These are phyloP conservation scores for Pempheris klunzingeri DNA, from an alignment of 2,797 vertebrate genomes.

Conservation along the genomic window DNA sequence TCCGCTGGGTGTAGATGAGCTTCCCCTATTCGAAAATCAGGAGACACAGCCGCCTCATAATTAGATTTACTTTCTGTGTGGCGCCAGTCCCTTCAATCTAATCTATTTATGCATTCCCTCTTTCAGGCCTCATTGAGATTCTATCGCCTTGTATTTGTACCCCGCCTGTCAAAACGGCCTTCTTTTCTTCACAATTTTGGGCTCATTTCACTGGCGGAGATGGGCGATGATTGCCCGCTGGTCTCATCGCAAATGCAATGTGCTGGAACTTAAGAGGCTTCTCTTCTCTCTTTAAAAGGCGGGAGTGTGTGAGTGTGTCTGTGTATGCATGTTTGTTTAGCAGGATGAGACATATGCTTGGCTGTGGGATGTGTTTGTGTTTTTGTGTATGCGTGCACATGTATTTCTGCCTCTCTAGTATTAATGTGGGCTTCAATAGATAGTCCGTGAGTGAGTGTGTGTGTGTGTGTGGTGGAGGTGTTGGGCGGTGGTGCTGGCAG, in stretches of 20 bases:
- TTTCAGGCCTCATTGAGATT: constrained; percentile 88
- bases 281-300: constrained; percentile 63
- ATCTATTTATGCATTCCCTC: constrained; percentile 86
- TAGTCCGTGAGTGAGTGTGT: constrained; percentile 22
- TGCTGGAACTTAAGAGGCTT: constrained; percentile 80
- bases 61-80: constrained; percentile 87
- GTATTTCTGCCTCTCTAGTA: constrained; percentile 34
- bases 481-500: background rate
- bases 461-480: constrained; percentile 36
- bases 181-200: constrained; percentile 82
- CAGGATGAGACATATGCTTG: constrained; percentile 50
- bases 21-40: constrained; percentile 78
- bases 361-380: constrained; percentile 47
- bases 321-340: constrained; percentile 57
- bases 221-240: constrained; percentile 79
- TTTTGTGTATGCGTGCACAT: constrained; percentile 30
- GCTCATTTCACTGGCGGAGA: constrained; percentile 82
- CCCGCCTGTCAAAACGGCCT: constrained; percentile 83
- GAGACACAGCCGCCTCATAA: constrained; percentile 81
- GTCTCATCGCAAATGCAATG: constrained; percentile 80
- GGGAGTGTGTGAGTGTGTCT: constrained; percentile 22
- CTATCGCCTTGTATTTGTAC: constrained; percentile 85
- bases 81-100: constrained; percentile 83
- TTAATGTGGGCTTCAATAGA: constrained; percentile 55
- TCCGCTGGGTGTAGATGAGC: constrained; percentile 77